These are phyloP conservation scores for Isoperla grammatica DNA, from an alignment of 2,888 invertebrate genomes.

Conservation along the genomic window DNA sequence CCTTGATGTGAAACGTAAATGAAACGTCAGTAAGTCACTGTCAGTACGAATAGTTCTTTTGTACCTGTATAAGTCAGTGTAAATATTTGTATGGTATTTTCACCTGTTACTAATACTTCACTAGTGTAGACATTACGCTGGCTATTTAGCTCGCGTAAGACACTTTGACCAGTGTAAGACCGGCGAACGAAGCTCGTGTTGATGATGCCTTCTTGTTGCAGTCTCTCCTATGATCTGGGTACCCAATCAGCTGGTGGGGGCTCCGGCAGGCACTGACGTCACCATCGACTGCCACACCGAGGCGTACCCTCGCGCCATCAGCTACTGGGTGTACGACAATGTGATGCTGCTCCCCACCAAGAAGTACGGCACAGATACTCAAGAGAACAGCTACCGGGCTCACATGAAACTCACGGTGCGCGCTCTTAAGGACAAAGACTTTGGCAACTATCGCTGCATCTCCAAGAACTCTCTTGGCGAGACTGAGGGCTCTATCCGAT, in stretches of 20 bases:
- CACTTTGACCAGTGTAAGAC: no score
- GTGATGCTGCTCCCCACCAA: constrained; percentile 85
- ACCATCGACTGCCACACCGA: constrained; percentile 91
- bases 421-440: constrained; percentile 76
- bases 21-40: no score
- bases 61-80: no score
- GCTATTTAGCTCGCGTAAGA: no score
- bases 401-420: constrained; percentile 86
- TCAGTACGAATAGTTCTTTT: no score
- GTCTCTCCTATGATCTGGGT: constrained; percentile 94
- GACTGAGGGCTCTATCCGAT: constrained; percentile 86
- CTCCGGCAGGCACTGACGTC: constrained; percentile 84
- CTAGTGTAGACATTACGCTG: no score
- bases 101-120: no score
- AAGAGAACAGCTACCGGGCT: constrained; percentile 82
- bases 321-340: constrained; percentile 87
- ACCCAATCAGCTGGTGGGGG: constrained; percentile 88
- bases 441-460: constrained; percentile 87
- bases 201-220: constrained; percentile 43
- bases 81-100: no score
- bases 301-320: constrained; percentile 86
- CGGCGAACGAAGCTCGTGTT: no score
- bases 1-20: no score
- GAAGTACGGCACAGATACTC: constrained; percentile 77
- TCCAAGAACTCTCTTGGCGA: constrained; percentile 91